Conservation (phyloP, 1,140 invertebrate genomes). For the Mya arenaria region DNA sequence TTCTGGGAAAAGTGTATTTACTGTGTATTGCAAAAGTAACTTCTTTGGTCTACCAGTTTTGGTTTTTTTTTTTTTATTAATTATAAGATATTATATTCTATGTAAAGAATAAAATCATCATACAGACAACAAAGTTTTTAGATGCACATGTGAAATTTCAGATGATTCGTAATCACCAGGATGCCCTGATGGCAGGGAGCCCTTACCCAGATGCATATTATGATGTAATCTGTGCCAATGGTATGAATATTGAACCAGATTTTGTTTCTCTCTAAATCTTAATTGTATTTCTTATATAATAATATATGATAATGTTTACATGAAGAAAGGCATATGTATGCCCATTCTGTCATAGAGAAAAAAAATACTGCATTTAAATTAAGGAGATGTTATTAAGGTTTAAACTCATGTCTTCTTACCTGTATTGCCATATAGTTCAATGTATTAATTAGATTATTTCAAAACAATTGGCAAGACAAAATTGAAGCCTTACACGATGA, state of each 20-base stretch:
- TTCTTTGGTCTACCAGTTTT: not conserved
- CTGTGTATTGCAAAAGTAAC: not conserved
- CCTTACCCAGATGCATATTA: slow-evolving; percentile 79
- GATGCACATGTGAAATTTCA: slow-evolving; percentile 53
- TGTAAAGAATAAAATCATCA: not conserved
- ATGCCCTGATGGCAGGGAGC: slow-evolving; percentile 78
- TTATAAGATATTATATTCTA: not conserved
- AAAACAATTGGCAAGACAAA: too few species aligned
- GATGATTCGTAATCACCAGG: slow-evolving; percentile 75
- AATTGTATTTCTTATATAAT: too few species aligned
- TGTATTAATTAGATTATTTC: too few species aligned
- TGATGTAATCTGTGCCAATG: slow-evolving; percentile 69
- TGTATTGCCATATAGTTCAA: too few species aligned
- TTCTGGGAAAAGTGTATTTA: not conserved
- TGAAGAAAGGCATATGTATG: too few species aligned
- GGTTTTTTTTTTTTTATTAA: not conserved
- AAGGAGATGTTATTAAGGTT: too few species aligned
- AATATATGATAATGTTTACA: too few species aligned
- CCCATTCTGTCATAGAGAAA: too few species aligned
- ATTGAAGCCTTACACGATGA: too few species aligned
- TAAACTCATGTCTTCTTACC: too few species aligned
- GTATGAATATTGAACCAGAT: slow-evolving; percentile 56
- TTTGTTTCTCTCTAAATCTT: too few species aligned
- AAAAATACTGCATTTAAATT: too few species aligned
- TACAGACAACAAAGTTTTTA: not conserved